phyloP scores from a whole-genome alignment of 2,797 vertebrate genomes.

The Odontamblyopus rebecca region DNA sequence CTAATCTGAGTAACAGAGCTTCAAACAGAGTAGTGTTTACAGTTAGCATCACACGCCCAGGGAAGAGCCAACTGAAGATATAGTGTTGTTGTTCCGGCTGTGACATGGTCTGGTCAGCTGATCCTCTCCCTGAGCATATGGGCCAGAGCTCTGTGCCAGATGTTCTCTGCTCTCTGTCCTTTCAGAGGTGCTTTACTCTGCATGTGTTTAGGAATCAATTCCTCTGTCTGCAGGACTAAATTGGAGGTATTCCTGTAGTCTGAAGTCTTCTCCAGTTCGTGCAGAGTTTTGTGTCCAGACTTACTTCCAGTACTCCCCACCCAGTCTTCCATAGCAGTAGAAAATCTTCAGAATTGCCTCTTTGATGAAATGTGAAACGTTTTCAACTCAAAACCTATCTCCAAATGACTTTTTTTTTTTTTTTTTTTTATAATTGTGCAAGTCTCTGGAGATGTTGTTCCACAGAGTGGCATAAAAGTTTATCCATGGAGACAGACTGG shows the following conservation, averaged over 20 bases:
- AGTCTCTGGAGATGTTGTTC: too few relatives aligned
- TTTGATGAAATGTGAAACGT: not conserved
- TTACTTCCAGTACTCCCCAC: not conserved
- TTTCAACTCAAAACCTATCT: not conserved
- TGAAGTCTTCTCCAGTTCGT: not conserved
- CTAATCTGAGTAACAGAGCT: too few relatives aligned
- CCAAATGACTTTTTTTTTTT: not conserved
- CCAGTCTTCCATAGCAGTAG: too few relatives aligned
- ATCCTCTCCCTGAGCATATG: constrained; percentile 3
- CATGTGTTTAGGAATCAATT: not conserved
- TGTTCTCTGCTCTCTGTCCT: not conserved
- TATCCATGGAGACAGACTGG: too few relatives aligned
- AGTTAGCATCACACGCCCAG: too few relatives aligned
- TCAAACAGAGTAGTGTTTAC: too few relatives aligned
- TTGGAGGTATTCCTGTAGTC: not conserved
- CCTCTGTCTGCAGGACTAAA: not conserved
- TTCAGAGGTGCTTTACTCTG: not conserved
- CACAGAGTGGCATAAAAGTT: too few relatives aligned
- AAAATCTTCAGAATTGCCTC: not conserved
- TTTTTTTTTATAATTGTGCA: not conserved
- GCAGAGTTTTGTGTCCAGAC: too few relatives aligned
- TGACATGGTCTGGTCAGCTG: not conserved
- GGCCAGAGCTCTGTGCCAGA: constrained; percentile 1
- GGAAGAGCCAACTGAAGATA: too few relatives aligned
- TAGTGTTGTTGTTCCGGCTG: not conserved